Base-by-base conservation (phyloP, 2,113 vertebrate genomes). In the Cnemophilus loriae region DNA sequence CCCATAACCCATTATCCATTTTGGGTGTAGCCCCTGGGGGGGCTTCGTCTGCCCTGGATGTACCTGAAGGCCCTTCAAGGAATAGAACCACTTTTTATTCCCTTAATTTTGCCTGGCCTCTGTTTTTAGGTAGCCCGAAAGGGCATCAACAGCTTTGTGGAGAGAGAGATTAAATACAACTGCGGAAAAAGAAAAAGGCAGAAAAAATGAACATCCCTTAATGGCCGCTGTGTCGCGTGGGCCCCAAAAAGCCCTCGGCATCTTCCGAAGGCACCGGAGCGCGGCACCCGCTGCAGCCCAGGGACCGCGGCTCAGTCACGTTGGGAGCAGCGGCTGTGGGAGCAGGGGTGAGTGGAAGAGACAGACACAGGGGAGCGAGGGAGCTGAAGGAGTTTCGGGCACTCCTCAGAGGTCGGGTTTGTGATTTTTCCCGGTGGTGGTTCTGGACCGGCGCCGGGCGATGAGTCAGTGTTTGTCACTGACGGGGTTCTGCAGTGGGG, bases 401-500 rank as follows among this genome's bases (percentile, higher is more conserved):
- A 7, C 35, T 37, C 37, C 70, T 77, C n/a, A 35, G 61, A 82
- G 69, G 44, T 6, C 14, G 39, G 26, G 16, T 74, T 83, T 87
- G 59, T 55, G 47, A 37, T 88, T 90, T 70, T 47, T 1, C 33
- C 30, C 75, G 10, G 3, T 28, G 30, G 91, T 47, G 67, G 44
- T 6, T 86, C 37, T 53, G 82, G 67, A 49, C 35, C 18, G 33
- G 68, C 0, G 14, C 37, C 0, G 1, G 50, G 61, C 2, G 1
- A 14, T 86, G 90, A 94, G 68, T 94, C 90, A 92, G 82, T 42
- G 90, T 78, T 94, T 90, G 87, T 89, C 85, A 78, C 70, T 35
- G 44, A 18, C 1, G 1, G 78, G 64, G 65, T 2, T 87, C 74
- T 85, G 53, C 32, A 50, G 80, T 0, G 50, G 93, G 53, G 53